A percentile compares a stretch with the other conserved stretches of the same genome.
Conservation (phyloP, 2,888 invertebrate genomes). For the Diaphora mendica region DNA sequence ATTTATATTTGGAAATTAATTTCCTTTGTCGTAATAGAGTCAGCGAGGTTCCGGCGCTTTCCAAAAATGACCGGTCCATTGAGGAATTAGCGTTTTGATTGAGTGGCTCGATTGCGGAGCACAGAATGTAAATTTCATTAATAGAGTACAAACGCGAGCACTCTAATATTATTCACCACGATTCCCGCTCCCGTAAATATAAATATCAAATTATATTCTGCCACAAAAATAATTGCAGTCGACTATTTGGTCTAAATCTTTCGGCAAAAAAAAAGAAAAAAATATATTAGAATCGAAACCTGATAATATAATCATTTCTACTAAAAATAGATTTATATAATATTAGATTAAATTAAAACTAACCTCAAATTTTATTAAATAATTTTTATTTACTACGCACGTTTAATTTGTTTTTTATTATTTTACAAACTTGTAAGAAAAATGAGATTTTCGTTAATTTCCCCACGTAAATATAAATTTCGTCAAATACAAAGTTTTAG, state of each 20-base stretch:
- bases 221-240: neutral
- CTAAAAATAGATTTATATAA: no score
- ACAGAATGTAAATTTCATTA: conserved; percentile 19
- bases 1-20: conserved; percentile 83
- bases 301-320: no score
- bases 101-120: conserved; percentile 29
- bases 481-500: no score
- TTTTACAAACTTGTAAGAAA: no score
- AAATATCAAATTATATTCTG: conserved; percentile 42
- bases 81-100: conserved; percentile 48
- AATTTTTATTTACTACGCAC: no score
- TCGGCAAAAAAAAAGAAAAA: no score
- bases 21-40: conserved; percentile 74
- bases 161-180: conserved; percentile 2
- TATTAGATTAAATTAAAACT: no score
- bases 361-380: no score
- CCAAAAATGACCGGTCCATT: conserved; percentile 62
- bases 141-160: conserved; percentile 1
- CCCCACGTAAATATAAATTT: neutral
- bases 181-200: conserved; percentile 25
- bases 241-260: neutral
- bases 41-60: conserved; percentile 65
- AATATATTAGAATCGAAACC: neutral
- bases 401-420: no score
- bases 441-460: no score